These are phyloP conservation scores for Procavia capensis DNA, from an alignment of 2,113 vertebrate species.

Conservation along the genomic window DNA sequence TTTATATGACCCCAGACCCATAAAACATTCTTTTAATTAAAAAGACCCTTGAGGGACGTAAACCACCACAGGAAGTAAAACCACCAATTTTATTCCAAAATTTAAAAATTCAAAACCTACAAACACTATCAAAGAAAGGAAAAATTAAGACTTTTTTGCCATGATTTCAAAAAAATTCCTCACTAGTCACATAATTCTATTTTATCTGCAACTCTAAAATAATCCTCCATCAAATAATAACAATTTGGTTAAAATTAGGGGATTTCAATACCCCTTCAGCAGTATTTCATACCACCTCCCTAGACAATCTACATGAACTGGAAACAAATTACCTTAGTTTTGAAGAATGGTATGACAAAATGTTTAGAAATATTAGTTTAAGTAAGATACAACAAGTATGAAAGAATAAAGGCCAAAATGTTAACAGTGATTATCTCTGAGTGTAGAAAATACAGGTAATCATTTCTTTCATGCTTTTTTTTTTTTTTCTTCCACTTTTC, in stretches of 20 bases:
- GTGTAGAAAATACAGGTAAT: neutral
- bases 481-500: neutral
- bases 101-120: slow-evolving; percentile 17
- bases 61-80: neutral
- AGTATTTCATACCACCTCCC: neutral
- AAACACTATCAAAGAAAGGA: slow-evolving; percentile 8
- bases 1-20: neutral
- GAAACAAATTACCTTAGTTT: slow-evolving; percentile 35
- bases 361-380: neutral
- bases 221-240: slow-evolving; percentile 20
- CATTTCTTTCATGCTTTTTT: neutral
- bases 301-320: neutral
- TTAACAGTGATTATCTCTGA: slow-evolving; percentile 24
- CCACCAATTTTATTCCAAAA: slow-evolving; percentile 24
- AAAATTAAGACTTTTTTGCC: slow-evolving; percentile 28
- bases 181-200: slow-evolving; percentile 13
- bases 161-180: slow-evolving; percentile 19
- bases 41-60: slow-evolving; percentile 26
- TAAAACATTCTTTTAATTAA: neutral
- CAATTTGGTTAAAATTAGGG: slow-evolving; percentile 13
- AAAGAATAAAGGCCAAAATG: neutral
- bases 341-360: neutral
- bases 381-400: neutral
- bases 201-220: slow-evolving; percentile 51
- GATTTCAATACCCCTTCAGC: slow-evolving; percentile 45